phyloP scores from a whole-genome alignment of 2,888 invertebrate genomes.

The Pyrrhia umbra region DNA sequence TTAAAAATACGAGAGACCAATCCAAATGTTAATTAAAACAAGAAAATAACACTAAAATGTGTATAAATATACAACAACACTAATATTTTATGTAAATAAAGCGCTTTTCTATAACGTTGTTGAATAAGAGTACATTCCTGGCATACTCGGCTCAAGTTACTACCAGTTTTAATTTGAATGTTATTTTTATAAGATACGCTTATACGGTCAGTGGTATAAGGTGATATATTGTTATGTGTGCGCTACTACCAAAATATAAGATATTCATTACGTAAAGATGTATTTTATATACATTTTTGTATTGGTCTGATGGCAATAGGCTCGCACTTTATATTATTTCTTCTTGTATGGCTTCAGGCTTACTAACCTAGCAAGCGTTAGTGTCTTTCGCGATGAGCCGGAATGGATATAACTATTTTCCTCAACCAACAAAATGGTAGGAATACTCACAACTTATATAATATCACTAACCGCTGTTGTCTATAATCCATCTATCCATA shows the following conservation, averaged over 20 bases:
- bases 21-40: conserved; percentile 44
- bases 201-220: conserved; percentile 19
- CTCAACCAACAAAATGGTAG: too few relatives aligned
- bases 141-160: conserved; percentile 57
- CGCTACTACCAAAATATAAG: conserved; percentile 39
- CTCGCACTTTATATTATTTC: neutral
- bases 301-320: conserved; percentile 4
- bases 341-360: too few relatives aligned
- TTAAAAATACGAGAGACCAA: neutral
- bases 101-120: conserved; percentile 29
- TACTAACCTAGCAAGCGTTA: too few relatives aligned
- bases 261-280: conserved; percentile 34
- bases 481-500: too few relatives aligned
- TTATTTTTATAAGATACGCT: conserved; percentile 50
- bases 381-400: too few relatives aligned
- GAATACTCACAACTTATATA: too few relatives aligned
- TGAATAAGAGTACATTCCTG: conserved; percentile 61
- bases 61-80: conserved; percentile 31
- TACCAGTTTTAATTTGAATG: conserved; percentile 52
- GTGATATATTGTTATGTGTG: conserved; percentile 50
- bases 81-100: conserved; percentile 60
- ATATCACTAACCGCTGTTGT: too few relatives aligned
- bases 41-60: conserved; percentile 28
- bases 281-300: conserved; percentile 6
- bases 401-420: too few relatives aligned